Evolutionary conservation across 2,888 invertebrate genomes (phyloP).

Genomic region (Cephus rjabovi): DNA sequence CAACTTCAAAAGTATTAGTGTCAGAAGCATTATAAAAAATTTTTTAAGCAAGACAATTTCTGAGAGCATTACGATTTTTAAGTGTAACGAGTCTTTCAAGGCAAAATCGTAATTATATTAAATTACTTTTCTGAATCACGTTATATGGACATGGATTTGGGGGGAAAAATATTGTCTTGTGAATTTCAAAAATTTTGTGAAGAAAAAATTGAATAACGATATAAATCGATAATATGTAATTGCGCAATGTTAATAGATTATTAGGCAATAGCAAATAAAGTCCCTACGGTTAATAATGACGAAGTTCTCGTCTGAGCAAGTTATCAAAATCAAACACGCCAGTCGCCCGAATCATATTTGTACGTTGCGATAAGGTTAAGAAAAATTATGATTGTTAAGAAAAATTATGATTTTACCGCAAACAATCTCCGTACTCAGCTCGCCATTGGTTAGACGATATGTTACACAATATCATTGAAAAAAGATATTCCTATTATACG

Average conservation of each 20-base stretch:
- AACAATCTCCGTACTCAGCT: neutral
- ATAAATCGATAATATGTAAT: neutral
- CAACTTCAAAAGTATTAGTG: neutral
- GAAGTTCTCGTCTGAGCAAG: conserved; percentile 10
- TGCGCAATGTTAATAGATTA: neutral
- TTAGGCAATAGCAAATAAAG: neutral
- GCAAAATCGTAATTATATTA: neutral
- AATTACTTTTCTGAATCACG: neutral
- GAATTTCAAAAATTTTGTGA: neutral
- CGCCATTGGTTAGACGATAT: neutral
- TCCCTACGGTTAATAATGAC: neutral
- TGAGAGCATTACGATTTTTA: neutral
- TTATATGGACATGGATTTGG: no score
- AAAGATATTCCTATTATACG: neutral
- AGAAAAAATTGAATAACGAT: neutral
- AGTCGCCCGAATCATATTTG: conserved; percentile 10
- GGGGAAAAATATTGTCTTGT: neutral
- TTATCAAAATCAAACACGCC: conserved; percentile 42
- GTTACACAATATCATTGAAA: conserved; percentile 3
- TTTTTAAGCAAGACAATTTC: neutral
- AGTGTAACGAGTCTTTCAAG: neutral
- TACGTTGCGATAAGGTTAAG: conserved; percentile 16
- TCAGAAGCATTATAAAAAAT: neutral
- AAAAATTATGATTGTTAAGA: conserved; percentile 2
- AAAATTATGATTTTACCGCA: conserved; percentile 10